A percentile compares a stretch with the other conserved stretches of the same genome.
Conservation (phyloP, 2,888 invertebrate species). For the Chromoteleia sp. region DNA sequence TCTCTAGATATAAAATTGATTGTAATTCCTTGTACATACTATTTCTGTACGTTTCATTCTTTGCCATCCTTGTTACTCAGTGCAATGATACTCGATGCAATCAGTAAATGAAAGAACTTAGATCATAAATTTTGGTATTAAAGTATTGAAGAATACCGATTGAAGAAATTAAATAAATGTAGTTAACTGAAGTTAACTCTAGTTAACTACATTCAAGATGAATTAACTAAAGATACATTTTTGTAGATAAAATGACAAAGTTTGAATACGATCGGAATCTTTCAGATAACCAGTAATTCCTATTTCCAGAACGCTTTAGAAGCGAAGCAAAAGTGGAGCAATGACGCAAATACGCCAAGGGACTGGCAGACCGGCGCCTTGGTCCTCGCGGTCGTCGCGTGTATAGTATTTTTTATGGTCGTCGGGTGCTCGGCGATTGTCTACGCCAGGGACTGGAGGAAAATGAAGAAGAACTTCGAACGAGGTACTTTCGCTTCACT, state of each 20-base stretch:
- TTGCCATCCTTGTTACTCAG: too few relatives aligned
- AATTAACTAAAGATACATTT: not conserved
- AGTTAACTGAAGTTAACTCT: too few relatives aligned
- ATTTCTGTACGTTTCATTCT: too few relatives aligned
- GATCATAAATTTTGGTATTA: too few relatives aligned
- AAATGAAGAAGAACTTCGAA: constrained; percentile 91
- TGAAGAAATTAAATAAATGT: too few relatives aligned
- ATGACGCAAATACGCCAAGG: constrained; percentile 86
- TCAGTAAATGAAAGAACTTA: too few relatives aligned
- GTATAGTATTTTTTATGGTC: constrained; percentile 92
- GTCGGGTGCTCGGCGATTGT: constrained; percentile 91
- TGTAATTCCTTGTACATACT: too few relatives aligned
- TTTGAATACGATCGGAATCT: too few relatives aligned
- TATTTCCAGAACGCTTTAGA: constrained; percentile 70
- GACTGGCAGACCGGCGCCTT: constrained; percentile 91
- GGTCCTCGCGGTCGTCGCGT: constrained; percentile 90
- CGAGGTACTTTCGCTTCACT: constrained; percentile 86
- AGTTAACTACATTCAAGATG: too few relatives aligned
- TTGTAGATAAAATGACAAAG: not conserved
- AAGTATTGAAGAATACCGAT: too few relatives aligned
- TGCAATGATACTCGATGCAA: too few relatives aligned
- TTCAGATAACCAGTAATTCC: constrained; percentile 1
- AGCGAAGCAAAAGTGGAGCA: constrained; percentile 75
- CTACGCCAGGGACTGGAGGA: constrained; percentile 92
- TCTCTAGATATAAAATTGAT: too few relatives aligned